A percentile compares a stretch with the other conserved stretches of the same genome.
Conservation (phyloP, 2,113 vertebrate species). For the Toxotes jaculatrix region DNA sequence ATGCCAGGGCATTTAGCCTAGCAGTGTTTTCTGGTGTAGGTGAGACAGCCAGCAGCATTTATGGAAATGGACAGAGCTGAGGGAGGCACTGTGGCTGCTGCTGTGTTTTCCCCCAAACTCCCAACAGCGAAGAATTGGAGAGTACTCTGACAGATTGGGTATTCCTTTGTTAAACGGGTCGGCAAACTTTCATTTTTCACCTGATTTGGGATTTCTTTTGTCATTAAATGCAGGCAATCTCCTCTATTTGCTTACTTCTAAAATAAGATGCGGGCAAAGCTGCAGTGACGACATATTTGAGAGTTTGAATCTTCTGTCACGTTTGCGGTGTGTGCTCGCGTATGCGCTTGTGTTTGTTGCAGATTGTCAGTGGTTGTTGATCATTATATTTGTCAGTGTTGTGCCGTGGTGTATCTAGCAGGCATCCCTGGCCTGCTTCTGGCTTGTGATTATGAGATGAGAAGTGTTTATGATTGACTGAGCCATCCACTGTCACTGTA, state of each 20-base stretch:
- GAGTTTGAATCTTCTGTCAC: conserved; percentile 43
- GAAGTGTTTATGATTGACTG: conserved; percentile 80
- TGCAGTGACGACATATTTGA: conserved; percentile 10
- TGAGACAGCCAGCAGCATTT: conserved; percentile 87
- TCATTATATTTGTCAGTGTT: conserved; percentile 73
- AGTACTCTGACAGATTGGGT: conserved; percentile 63
- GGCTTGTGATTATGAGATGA: conserved; percentile 80
- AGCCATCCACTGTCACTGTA: conserved; percentile 77
- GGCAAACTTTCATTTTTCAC: conserved; percentile 67
- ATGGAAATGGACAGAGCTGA: conserved; percentile 86
- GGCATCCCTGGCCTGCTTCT: conserved; percentile 76
- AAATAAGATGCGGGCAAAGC: conserved; percentile 46
- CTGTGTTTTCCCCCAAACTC: conserved; percentile 64
- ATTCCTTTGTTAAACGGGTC: conserved; percentile 64
- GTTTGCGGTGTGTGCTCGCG: conserved; percentile 7
- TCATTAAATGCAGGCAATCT: conserved; percentile 60
- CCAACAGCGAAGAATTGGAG: conserved; percentile 60
- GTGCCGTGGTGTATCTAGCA: conserved; percentile 57
- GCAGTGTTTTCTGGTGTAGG: conserved; percentile 82
- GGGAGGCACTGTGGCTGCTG: conserved; percentile 70
- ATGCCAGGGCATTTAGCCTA: conserved; percentile 86
- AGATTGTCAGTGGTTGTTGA: conserved; percentile 62
- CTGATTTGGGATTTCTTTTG: conserved; percentile 64
- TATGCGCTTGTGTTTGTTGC: conserved; percentile 27
- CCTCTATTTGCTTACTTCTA: conserved; percentile 52